Base-by-base conservation (phyloP, 1,140 invertebrate genomes). In the Aricia agestis region DNA sequence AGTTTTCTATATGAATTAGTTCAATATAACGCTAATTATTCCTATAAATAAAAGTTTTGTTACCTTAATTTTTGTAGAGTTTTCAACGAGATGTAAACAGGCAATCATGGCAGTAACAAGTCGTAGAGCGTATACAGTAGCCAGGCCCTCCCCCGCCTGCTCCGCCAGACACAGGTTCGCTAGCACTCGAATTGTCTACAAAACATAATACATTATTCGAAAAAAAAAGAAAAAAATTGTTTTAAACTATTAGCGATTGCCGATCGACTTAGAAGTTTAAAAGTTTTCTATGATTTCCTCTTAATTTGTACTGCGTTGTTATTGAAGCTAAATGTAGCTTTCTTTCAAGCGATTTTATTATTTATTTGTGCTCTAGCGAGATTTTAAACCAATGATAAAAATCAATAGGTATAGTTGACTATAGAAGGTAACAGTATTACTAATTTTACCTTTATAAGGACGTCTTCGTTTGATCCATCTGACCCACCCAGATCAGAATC, bases 381-480 rank as follows among this genome's bases (percentile, higher is more conserved):
- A 7, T 7, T 36, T 36, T 6, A 36, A 36, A 36, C 36, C 2
- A 36, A 9, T 36, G 2, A 7, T 36, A 9, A 36, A 36, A 36
- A 36, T 7, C 9, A 36, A 36, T 36, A n/a, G n/a, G n/a, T n/a
- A 36, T 7, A 36, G 9, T 5, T 36, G 9, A 9, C 9, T 9
- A 36, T 7, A 36, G 45, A 9, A 13, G 45, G 45, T 52, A 13
- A 13, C 11, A 52, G 0, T 52, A 1, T 52, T 0, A 52, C 7
- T 1, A 52, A 52, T 13, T 15, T 15, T 31, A 77, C 78, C 70
- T 78, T 78, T 19, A 78, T 78, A 70, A 95, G 93, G 10, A 95
- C 95, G 83, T 95, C 95, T 82, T 94, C 93, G 31, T 93, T 92
- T 11, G 93, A 93, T 5, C 92, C 92, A 78, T 91, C 92, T 1